These are phyloP conservation scores for Trichogramma pretiosum DNA, from an alignment of 1,140 invertebrate genomes.

Conservation along the genomic window DNA sequence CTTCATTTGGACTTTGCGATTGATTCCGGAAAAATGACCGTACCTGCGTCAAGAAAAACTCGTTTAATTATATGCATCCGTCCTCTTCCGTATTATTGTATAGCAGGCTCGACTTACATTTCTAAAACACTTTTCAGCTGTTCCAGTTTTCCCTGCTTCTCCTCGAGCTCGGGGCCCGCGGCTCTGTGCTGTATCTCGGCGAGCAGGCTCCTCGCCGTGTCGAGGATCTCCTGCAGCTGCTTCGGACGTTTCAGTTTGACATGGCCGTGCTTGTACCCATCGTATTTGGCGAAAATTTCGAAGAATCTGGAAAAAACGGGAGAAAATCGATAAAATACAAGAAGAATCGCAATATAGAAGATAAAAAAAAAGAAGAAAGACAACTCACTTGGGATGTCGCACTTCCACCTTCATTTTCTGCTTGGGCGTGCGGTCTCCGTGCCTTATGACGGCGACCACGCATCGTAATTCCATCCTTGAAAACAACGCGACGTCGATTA, in stretches of 20 bases:
- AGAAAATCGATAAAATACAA: not conserved
- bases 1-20: slow-evolving; percentile 99
- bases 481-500: too few species aligned
- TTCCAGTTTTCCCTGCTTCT: slow-evolving; percentile 92
- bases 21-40: slow-evolving; percentile 99
- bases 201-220: slow-evolving; percentile 82
- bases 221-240: slow-evolving; percentile 94
- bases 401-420: slow-evolving; percentile 99
- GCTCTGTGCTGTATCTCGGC: slow-evolving; percentile 77
- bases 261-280: slow-evolving; percentile 89
- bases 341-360: not conserved
- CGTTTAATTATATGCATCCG: not conserved
- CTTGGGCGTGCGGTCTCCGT: slow-evolving; percentile 97
- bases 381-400: slow-evolving; percentile 84
- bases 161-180: slow-evolving; percentile 87
- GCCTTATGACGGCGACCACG: slow-evolving; percentile 95
- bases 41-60: slow-evolving; percentile 59
- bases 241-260: slow-evolving; percentile 96
- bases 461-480: slow-evolving; percentile 91
- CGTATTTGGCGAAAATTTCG: slow-evolving; percentile 96
- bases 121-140: slow-evolving; percentile 97
- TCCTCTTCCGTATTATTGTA: not conserved
- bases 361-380: slow-evolving; percentile 3
- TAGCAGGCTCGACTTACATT: slow-evolving; percentile 67
- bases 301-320: slow-evolving; percentile 69